These are phyloP conservation scores for Iselma pallidipennis DNA, from an alignment of 2,888 invertebrate genomes.

Conservation along the genomic window DNA sequence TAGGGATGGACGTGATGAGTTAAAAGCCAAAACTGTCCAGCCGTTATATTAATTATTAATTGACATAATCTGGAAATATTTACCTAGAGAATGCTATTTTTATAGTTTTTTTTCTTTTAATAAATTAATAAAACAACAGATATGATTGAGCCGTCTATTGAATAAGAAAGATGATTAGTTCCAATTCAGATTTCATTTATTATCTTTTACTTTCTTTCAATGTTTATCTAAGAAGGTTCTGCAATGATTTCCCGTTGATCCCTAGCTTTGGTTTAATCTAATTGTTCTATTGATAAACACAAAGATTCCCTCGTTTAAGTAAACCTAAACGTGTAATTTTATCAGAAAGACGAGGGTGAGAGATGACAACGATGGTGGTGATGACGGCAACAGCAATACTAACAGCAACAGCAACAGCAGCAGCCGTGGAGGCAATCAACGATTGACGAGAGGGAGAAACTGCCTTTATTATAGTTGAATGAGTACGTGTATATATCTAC, in stretches of 20 bases:
- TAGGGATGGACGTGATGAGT: constrained; percentile 1
- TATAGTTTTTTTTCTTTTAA: too few species aligned
- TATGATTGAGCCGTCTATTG: too few species aligned
- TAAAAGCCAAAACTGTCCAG: constrained; percentile 16
- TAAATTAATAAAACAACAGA: too few species aligned
- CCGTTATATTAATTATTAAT: constrained; percentile 15
- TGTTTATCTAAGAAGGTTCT: neutral
- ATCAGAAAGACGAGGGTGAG: constrained; percentile 18
- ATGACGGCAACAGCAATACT: neutral
- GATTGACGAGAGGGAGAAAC: constrained; percentile 18
- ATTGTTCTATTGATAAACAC: constrained; percentile 21
- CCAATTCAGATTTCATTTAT: neutral
- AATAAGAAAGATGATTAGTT: neutral
- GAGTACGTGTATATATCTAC: constrained; percentile 16
- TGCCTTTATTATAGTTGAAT: constrained; percentile 5
- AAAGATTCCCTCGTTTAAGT: constrained; percentile 27
- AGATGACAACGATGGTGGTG: neutral
- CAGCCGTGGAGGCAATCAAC: constrained; percentile 22
- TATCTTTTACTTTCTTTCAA: neutral
- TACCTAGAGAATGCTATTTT: constrained; percentile 13
- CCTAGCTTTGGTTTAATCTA: constrained; percentile 11
- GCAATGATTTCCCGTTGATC: neutral
- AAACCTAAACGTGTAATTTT: constrained; percentile 32
- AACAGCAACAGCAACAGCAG: neutral
- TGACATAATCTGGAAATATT: constrained; percentile 16